A percentile compares a stretch with the other conserved stretches of the same genome.
phyloP scores from a whole-genome alignment of 2,113 vertebrate genomes.

The Phylloscopus trochiloides region DNA sequence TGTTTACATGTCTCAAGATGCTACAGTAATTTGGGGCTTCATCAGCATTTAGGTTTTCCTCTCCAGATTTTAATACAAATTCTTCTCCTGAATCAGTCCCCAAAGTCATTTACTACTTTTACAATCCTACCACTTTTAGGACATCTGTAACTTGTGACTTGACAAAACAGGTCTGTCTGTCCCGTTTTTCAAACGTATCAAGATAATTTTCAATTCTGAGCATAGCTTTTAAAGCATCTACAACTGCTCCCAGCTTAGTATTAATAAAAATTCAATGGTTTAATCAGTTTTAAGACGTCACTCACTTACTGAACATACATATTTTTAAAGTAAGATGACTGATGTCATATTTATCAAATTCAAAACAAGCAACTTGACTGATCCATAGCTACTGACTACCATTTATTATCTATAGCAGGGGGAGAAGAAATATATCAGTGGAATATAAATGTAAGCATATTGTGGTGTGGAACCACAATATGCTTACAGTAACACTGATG shows the following conservation, averaged over 20 bases:
- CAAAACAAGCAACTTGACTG: neutral
- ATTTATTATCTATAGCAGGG: neutral
- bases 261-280: neutral
- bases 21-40: neutral
- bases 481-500: neutral
- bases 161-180: neutral
- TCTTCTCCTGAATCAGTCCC: neutral
- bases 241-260: neutral
- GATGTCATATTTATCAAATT: neutral
- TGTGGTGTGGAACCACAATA: neutral
- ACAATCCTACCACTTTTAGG: neutral
- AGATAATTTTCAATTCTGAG: neutral
- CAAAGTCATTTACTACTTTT: neutral
- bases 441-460: neutral
- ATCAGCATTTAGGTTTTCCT: neutral
- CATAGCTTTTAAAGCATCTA: neutral
- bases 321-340: neutral
- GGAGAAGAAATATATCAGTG: neutral
- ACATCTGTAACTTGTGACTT: neutral
- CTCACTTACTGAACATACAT: neutral
- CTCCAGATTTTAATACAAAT: neutral
- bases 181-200: neutral
- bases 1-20: neutral
- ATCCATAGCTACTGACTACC: neutral
- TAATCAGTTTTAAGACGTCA: neutral